Base-by-base conservation (phyloP, 2,888 invertebrate species). In the Ennomos quercinarius region DNA sequence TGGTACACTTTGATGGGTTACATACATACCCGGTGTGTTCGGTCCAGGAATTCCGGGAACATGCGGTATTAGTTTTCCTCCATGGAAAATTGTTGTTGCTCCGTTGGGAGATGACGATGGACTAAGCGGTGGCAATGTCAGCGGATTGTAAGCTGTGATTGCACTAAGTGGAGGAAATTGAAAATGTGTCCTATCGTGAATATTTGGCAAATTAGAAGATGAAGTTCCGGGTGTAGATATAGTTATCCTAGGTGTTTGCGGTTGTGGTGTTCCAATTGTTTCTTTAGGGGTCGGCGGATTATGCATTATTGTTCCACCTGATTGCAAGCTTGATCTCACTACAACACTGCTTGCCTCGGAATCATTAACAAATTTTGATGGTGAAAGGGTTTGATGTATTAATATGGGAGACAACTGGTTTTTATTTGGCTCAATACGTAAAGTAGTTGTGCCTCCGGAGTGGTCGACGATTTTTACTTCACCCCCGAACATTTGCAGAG, bases 31-130 rank as follows among this genome's bases (percentile, higher is more conserved):
- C 34, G 95, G 82, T 37, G 94, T 94, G 69, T 95, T 95, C 3
- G 97, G 97, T 9, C 97, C 97, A 0, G 97, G 97, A 85, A 97
- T 97, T 10, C 97, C 97, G 8, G 97, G 97, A 10, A 97, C 97
- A 81, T 96, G 96, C 0, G 97, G 96, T 76, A 97, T 96, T n/a
- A 95, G 87, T 81, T 96, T 96, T 17, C 96, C 96, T 11, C 93
- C 94, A 70, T 95, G 95, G 45, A 95, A 81, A 64, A 95, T 95
- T 35, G 93, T 94, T n/a, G 94, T 90, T 43, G 95, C 93, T 10
- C 94, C 94, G 65, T 94, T 94, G 41, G 95, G 90, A 56, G 90
- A 85, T 58, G 81, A 67, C 10, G 84, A 83, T 42, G 89, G 91
- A 69, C 88, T 88, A 34, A 94, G 78, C 10, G 94, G 94, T 17